Evolutionary conservation across 64 coral and sea anemone genomes (phyloP), one percentile per base, ranked within the genome.

Genomic region (Stichodactyla mertensii): DNA sequence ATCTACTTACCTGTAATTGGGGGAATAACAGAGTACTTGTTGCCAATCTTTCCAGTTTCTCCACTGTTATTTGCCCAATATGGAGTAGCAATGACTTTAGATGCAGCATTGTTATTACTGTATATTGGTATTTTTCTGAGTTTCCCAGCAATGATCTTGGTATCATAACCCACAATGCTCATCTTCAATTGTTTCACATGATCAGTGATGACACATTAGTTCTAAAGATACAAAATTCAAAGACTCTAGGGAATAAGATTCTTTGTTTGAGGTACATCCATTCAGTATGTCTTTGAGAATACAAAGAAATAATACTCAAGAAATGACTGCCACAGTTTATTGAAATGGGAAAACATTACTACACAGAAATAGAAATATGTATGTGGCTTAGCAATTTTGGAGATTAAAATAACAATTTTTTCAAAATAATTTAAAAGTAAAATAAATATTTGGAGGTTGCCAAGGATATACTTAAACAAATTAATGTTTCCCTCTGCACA

Each of bases 121-220:
- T 88, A 59, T 15, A 88, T 86, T 31, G 93, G 86, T 53, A 95
- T 82, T 14, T 57, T 84, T 8, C 77, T 86, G 45, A 95, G 78
- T 66, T 95, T 95, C 55, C 93, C 89, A 0, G 82, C 93, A 86
- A 95, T 87, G 52, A 94, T 94, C 88, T 94, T 94, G 10, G 64
- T 94, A 16, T 90, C 88, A 80, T 90, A 94, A 60, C 88, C 82
- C 89, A 69, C 64, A 11, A 77, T 77, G 15, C 45, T 94, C 92
- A 94, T 94, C 55, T 54, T 77, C 7, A 31, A 31, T 31, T 4
- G 10, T 0, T 7, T 74, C 69, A 71, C 69, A 74, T 71, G 69
- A 28, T 36, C 69, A 74, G 8, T 23, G 22, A 74, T 28, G n/a
- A 22, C 2, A 58, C 56, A 11, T 58, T 15, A 58, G n/a, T n/a